Evolutionary conservation across 2,113 vertebrate genomes (phyloP).

Genomic region (Glaucidium brasilianum): DNA sequence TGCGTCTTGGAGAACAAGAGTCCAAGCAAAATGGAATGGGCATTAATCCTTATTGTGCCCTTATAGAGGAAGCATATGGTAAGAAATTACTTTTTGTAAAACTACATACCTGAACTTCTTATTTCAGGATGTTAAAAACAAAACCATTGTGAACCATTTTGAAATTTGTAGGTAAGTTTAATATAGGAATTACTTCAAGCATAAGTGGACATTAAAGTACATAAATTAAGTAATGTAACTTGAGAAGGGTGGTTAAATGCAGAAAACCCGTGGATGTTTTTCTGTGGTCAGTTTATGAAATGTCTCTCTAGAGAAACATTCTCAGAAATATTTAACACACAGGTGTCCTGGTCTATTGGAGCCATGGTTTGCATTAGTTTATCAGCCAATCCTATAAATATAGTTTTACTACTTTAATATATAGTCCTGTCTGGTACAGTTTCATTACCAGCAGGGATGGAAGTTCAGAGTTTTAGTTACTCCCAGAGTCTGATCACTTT

Average conservation of each 20-base stretch:
- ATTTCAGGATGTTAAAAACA: not conserved
- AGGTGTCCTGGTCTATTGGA: not conserved
- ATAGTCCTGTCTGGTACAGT: not conserved
- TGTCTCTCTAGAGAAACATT: not conserved
- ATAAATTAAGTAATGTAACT: not conserved
- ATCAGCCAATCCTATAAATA: not conserved
- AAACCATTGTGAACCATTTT: not conserved
- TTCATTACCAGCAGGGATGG: not conserved
- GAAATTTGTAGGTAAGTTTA: not conserved
- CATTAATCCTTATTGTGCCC: conserved; percentile 87
- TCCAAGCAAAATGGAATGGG: conserved; percentile 85
- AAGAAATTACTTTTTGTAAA: conserved; percentile 28
- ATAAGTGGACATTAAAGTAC: not conserved
- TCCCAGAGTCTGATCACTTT: not conserved
- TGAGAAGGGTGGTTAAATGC: not conserved
- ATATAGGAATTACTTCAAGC: not conserved
- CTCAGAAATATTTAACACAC: not conserved
- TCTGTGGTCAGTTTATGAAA: not conserved
- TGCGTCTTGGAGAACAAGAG: conserved; percentile 88
- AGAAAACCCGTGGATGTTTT: not conserved
- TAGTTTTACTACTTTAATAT: not conserved
- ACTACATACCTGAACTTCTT: not conserved
- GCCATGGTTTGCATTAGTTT: not conserved
- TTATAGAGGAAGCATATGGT: conserved; percentile 91
- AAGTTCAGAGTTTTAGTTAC: not conserved